Conservation (phyloP, 2,888 invertebrate species). For the Trypoxylon attenuatum region DNA sequence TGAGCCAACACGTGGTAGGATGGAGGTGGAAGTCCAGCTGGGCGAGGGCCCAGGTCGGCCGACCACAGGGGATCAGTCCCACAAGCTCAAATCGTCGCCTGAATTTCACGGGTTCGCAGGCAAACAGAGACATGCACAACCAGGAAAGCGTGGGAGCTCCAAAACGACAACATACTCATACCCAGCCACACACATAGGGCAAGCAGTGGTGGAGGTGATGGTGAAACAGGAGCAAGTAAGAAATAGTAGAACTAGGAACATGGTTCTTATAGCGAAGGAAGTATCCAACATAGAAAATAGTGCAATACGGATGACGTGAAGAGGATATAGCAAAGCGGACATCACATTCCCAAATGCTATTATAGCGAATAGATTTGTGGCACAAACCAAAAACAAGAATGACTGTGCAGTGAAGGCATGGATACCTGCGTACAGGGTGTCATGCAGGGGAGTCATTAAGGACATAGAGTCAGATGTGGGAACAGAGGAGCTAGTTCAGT, state of each 20-base stretch:
- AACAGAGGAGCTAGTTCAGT: not conserved
- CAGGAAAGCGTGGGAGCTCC: too few relatives aligned
- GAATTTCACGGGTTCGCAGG: too few relatives aligned
- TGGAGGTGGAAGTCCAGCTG: too few relatives aligned
- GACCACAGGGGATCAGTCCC: too few relatives aligned
- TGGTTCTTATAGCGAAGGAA: not conserved
- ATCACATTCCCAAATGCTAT: not conserved
- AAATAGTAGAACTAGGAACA: not conserved
- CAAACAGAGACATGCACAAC: too few relatives aligned
- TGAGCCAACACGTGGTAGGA: too few relatives aligned
- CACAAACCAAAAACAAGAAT: not conserved
- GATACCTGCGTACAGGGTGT: not conserved
- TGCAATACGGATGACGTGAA: not conserved
- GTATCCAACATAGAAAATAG: not conserved
- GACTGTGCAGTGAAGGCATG: not conserved
- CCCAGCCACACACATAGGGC: not conserved
- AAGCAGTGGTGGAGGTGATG: not conserved
- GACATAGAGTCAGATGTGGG: not conserved
- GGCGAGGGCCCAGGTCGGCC: too few relatives aligned
- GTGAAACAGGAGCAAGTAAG: not conserved
- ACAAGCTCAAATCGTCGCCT: too few relatives aligned
- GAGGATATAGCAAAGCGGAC: not conserved
- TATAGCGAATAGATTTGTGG: not conserved
- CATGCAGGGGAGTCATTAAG: not conserved
- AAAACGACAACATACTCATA: too few relatives aligned